Conservation (phyloP, 1,140 invertebrate species). For the Ctenoplectra terminalis region DNA sequence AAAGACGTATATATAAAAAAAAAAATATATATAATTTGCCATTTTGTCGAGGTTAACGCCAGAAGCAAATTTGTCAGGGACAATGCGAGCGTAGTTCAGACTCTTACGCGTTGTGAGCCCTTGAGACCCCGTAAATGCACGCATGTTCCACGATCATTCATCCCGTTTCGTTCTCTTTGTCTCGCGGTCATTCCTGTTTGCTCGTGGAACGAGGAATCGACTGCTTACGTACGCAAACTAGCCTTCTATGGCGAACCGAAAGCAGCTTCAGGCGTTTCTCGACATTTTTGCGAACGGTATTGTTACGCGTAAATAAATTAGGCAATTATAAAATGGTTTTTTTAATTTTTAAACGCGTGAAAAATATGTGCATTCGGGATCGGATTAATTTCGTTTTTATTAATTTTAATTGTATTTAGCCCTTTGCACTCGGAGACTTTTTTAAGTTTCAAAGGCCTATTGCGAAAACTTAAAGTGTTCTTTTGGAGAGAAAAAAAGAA, state of each 20-base stretch:
- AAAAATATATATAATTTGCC: constrained; percentile 17
- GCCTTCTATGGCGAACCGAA: neutral
- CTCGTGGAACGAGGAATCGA: constrained; percentile 13
- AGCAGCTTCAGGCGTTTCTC: no score
- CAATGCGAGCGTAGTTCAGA: constrained; percentile 48
- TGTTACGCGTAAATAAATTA: no score
- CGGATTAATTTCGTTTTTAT: no score
- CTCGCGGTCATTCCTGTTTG: neutral
- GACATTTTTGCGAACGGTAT: no score
- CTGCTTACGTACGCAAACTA: neutral
- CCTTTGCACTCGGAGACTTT: no score
- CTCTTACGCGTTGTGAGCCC: constrained; percentile 62
- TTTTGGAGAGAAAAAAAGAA: no score
- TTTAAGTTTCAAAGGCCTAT: no score
- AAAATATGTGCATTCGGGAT: no score
- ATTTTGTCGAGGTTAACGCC: constrained; percentile 46
- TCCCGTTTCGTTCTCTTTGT: constrained; percentile 43
- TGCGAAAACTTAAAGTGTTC: no score
- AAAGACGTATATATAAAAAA: neutral
- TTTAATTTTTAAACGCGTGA: no score
- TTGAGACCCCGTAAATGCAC: constrained; percentile 49
- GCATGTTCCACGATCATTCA: constrained; percentile 39
- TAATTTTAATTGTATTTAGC: no score
- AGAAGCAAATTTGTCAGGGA: constrained; percentile 49
- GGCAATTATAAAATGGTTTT: no score